These are phyloP conservation scores for Drosophila ustulata DNA, from an alignment of 2,888 invertebrate species.

Conservation along the genomic window DNA sequence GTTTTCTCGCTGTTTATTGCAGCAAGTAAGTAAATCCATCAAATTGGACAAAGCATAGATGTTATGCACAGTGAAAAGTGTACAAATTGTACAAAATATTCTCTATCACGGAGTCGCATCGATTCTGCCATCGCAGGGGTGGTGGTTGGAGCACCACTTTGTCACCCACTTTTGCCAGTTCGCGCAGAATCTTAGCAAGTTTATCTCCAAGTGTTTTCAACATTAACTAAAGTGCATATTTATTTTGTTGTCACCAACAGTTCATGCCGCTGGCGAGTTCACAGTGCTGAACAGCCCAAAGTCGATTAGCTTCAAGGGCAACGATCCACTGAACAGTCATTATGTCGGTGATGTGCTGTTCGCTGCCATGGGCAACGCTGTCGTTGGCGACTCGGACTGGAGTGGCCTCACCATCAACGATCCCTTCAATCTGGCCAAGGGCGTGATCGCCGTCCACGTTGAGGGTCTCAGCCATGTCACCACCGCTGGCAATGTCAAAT, in stretches of 20 bases:
- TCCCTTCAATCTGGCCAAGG: slow-evolving; percentile 91
- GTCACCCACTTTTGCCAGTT: slow-evolving; percentile 12
- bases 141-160: slow-evolving; percentile 14
- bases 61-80: neutral
- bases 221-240: no score
- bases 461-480: slow-evolving; percentile 88
- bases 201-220: slow-evolving; percentile 13
- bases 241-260: slow-evolving; percentile 46
- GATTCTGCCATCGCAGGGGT: slow-evolving; percentile 32
- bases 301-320: slow-evolving; percentile 89
- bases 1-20: slow-evolving; percentile 81
- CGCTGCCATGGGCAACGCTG: slow-evolving; percentile 90
- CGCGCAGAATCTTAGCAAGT: slow-evolving; percentile 58
- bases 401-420: slow-evolving; percentile 88
- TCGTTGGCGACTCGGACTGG: slow-evolving; percentile 90
- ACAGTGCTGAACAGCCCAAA: slow-evolving; percentile 89
- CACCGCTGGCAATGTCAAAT: slow-evolving; percentile 71
- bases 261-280: slow-evolving; percentile 86
- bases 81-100: slow-evolving; percentile 18
- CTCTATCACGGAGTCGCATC: slow-evolving; percentile 29
- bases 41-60: neutral
- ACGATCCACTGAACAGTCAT: slow-evolving; percentile 87
- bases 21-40: slow-evolving; percentile 81
- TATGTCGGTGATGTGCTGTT: slow-evolving; percentile 90
- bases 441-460: slow-evolving; percentile 89